Base-by-base conservation (phyloP, 2,888 invertebrate species). In the Nymphalis urticae region DNA sequence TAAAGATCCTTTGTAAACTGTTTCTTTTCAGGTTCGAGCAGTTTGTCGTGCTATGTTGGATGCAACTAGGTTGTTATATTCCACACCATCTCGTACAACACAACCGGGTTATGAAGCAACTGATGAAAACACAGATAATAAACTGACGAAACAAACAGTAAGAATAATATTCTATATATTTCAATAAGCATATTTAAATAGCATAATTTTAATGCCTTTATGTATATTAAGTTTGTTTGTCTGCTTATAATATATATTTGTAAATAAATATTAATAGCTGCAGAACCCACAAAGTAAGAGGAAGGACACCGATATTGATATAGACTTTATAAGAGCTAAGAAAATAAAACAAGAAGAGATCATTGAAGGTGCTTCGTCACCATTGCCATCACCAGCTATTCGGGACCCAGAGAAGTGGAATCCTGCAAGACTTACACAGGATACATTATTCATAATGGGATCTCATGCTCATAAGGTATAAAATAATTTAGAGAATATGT, bases 371-470 rank as follows among this genome's bases (percentile, higher is more conserved):
- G 84, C 86, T 0, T 85, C 88, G 1, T 90, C 90, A 0, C 90
- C 90, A 0, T 72, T 87, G 4, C 85, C 87, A 0, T 85, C 92
- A 32, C 93, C 94, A 21, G 86, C 93, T n/a, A 75, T 94, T 4
- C 93, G 94, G 75, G 94, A 94, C 56, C 90, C 91, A 0, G 94
- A 95, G 56, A 95, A 96, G 86, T 97, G 96, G 96, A 95, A 96
- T 80, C 95, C 96, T 0, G 94, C 94, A 0, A 89, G 96, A 75
- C 92, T 97, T 42, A 94, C 92, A n/a, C 89, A 94, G 64, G 95
- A 95, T n/a, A 96, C 96, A 0, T 82, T 95, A 61, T 97, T 97
- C 83, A 96, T 97, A 61, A 96, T 97, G 96, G 96, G 96, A 36
- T 95, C 96, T 70, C 95, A 95, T 84, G 95, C 95, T 53, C 95